Evolutionary conservation across 2,113 vertebrate genomes (phyloP).

Genomic region (Poeciliopsis occidentalis): DNA sequence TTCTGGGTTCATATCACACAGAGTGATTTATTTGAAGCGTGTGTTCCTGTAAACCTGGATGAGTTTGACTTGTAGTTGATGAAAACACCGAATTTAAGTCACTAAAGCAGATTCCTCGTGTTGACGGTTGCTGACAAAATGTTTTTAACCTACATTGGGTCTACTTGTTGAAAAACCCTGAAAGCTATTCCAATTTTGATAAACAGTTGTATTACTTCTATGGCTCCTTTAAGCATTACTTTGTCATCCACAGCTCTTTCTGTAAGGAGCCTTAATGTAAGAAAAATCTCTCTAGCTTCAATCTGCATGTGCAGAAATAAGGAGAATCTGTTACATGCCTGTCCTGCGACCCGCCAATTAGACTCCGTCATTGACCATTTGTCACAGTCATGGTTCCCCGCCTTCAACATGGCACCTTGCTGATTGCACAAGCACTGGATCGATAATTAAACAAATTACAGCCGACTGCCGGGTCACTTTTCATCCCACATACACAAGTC

Average conservation of each 20-base stretch:
- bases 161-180: not conserved
- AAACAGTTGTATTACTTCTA: not conserved
- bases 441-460: conserved; percentile 79
- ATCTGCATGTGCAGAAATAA: conserved; percentile 56
- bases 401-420: conserved; percentile 53
- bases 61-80: no score
- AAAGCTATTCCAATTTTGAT: not conserved
- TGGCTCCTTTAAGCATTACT: not conserved
- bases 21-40: no score
- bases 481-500: conserved; percentile 18
- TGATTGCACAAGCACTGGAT: conserved; percentile 70
- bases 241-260: conserved; percentile 33
- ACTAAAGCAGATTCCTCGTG: no score
- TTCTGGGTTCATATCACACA: no score
- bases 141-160: not conserved
- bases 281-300: conserved; percentile 12
- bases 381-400: conserved; percentile 44
- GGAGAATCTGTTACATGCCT: conserved; percentile 38
- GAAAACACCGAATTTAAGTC: no score
- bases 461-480: conserved; percentile 59
- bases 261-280: conserved; percentile 27
- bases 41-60: no score
- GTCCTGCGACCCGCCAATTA: conserved; percentile 54
- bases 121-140: no score
- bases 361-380: conserved; percentile 64